Evolutionary conservation across 2,113 vertebrate genomes (phyloP).

Genomic region (Thomomys bottae): DNA sequence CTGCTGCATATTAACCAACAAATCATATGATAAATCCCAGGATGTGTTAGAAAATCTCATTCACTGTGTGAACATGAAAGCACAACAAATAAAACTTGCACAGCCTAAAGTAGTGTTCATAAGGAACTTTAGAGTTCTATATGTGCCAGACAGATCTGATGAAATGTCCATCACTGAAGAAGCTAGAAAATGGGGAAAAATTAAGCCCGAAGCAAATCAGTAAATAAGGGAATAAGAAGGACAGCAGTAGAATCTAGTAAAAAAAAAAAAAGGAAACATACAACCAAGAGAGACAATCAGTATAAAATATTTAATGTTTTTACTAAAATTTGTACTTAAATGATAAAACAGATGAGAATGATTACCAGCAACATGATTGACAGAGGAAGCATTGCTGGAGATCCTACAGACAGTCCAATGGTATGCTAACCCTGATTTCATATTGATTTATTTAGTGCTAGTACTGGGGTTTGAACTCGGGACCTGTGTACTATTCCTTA

Average conservation of each 20-base stretch:
- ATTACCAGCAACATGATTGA: neutral
- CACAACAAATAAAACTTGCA: neutral
- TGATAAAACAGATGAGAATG: neutral
- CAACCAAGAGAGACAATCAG: neutral
- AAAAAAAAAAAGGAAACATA: neutral
- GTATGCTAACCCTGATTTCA: slow-evolving; percentile 52
- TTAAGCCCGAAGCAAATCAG: neutral
- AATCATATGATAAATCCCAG: neutral
- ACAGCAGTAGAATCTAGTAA: neutral
- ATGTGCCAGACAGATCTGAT: neutral
- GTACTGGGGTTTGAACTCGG: neutral
- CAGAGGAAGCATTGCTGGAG: neutral
- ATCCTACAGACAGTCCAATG: neutral
- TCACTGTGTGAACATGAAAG: neutral
- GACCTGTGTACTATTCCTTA: neutral
- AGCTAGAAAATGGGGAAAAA: neutral
- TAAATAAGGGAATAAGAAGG: neutral
- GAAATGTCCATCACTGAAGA: neutral
- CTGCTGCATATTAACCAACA: neutral
- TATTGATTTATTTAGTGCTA: neutral
- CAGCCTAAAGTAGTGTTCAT: neutral
- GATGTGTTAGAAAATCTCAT: neutral
- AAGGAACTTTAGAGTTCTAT: neutral
- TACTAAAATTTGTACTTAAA: neutral
- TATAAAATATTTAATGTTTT: neutral